Percentiles rank a stretch among this genome's conserved stretches.
These are phyloP conservation scores for Scaptomyza graminum DNA, from an alignment of 1,140 invertebrate genomes.

Conservation along the genomic window DNA sequence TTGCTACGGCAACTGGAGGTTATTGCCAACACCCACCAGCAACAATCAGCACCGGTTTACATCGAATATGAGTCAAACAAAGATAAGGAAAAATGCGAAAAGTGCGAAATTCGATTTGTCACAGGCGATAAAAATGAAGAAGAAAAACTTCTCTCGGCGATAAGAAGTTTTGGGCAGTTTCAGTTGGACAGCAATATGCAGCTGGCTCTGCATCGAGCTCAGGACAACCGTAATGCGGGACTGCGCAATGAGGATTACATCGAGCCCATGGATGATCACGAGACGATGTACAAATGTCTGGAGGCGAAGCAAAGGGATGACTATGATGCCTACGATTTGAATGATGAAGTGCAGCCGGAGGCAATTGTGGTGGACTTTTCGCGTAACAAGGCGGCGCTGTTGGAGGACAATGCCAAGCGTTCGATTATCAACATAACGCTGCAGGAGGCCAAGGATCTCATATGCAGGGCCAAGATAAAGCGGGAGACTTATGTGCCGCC, in stretches of 20 bases:
- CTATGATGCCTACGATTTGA: slow-evolving; percentile 53
- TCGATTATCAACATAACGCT: slow-evolving; percentile 81
- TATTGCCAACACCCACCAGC: slow-evolving; percentile 84
- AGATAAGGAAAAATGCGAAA: slow-evolving; percentile 18
- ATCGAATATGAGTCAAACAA: slow-evolving; percentile 26
- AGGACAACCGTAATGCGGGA: slow-evolving; percentile 59
- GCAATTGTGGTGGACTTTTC: slow-evolving; percentile 85
- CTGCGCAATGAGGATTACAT: slow-evolving; percentile 80
- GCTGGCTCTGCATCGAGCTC: slow-evolving; percentile 53
- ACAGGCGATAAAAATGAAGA: slow-evolving; percentile 70
- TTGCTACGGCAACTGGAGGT: slow-evolving; percentile 85
- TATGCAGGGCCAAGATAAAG: slow-evolving; percentile 62
- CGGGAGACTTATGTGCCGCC: slow-evolving; percentile 64
- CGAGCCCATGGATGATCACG: slow-evolving; percentile 76
- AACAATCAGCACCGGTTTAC: slow-evolving; percentile 25
- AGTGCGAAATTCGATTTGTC: slow-evolving; percentile 72
- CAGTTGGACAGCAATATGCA: slow-evolving; percentile 81
- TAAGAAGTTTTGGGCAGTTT: slow-evolving; percentile 84
- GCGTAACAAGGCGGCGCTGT: slow-evolving; percentile 74
- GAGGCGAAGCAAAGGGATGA: slow-evolving; percentile 48
- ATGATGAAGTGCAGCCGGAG: slow-evolving; percentile 80
- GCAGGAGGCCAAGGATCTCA: slow-evolving; percentile 77
- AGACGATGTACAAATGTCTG: slow-evolving; percentile 84
- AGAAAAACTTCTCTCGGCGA: slow-evolving; percentile 81
- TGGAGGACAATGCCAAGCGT: slow-evolving; percentile 73